Conservation (phyloP, 2,797 vertebrate genomes). For the Iguana delicatissima region DNA sequence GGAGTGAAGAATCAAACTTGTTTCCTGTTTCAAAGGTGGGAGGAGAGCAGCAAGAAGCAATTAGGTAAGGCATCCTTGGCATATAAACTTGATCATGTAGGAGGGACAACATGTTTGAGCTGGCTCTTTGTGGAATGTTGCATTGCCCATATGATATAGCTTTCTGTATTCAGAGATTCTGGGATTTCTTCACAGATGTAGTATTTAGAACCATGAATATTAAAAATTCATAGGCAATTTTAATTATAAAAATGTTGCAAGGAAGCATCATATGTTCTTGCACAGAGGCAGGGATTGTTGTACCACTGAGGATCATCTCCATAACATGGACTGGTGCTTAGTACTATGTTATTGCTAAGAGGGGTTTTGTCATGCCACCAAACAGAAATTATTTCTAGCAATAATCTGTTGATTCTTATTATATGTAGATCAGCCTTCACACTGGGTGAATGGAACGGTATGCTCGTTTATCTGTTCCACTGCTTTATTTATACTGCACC, state of each 20-base stretch:
- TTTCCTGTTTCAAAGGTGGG: constrained; percentile 71
- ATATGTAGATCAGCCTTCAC: background rate
- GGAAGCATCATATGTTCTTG: background rate
- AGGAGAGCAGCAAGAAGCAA: constrained; percentile 52
- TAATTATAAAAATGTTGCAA: background rate
- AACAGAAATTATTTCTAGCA: background rate
- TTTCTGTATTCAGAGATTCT: background rate
- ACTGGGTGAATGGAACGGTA: no score
- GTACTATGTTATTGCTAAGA: background rate
- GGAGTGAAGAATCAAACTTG: constrained; percentile 65
- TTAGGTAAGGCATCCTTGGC: constrained; percentile 71
- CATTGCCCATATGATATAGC: background rate
- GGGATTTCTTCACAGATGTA: background rate
- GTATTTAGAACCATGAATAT: background rate
- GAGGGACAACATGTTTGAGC: constrained; percentile 5
- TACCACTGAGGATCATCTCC: no score
- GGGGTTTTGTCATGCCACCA: background rate
- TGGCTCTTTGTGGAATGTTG: background rate
- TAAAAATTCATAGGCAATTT: background rate
- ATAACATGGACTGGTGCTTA: no score
- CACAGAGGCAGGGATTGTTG: background rate
- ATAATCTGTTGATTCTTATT: no score
- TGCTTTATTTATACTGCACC: no score
- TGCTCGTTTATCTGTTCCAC: background rate
- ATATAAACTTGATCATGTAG: constrained; percentile 67